A percentile compares a stretch with the other conserved stretches of the same genome.
Evolutionary conservation across 2,888 invertebrate species (phyloP).

Genomic region (Griposia aprilina): DNA sequence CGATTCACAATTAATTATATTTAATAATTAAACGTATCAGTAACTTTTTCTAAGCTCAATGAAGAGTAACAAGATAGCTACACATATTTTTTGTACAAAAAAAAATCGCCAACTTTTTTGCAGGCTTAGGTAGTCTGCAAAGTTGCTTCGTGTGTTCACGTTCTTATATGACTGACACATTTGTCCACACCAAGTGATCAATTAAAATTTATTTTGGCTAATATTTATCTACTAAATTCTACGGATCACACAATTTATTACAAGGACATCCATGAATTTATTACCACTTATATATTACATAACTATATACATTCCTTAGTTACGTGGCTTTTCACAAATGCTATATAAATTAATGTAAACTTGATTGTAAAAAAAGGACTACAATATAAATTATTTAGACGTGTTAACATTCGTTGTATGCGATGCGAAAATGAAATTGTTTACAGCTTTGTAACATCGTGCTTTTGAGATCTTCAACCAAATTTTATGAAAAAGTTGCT

Average conservation of each 20-base stretch:
- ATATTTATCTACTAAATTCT: constrained; percentile 77
- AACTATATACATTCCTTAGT: constrained; percentile 74
- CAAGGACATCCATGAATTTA: constrained; percentile 78
- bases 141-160: constrained; percentile 39
- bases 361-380: not conserved
- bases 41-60: constrained; percentile 65
- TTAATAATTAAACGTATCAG: constrained; percentile 42
- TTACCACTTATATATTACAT: constrained; percentile 73
- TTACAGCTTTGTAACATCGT: not conserved
- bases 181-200: constrained; percentile 21
- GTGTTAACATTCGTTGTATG: constrained; percentile 62
- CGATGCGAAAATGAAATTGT: constrained; percentile 32
- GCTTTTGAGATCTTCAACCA: not conserved
- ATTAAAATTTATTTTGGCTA: constrained; percentile 71
- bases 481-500: not conserved
- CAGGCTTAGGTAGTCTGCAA: constrained; percentile 26
- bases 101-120: constrained; percentile 24
- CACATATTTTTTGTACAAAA: constrained; percentile 53
- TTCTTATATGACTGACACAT: constrained; percentile 3
- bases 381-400: constrained; percentile 1
- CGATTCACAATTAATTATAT: constrained; percentile 55
- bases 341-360: constrained; percentile 12
- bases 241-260: constrained; percentile 84
- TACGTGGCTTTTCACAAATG: constrained; percentile 35
- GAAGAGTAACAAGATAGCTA: constrained; percentile 60